phyloP scores from a whole-genome alignment of 2,113 vertebrate genomes.

The Leptosomus discolor region DNA sequence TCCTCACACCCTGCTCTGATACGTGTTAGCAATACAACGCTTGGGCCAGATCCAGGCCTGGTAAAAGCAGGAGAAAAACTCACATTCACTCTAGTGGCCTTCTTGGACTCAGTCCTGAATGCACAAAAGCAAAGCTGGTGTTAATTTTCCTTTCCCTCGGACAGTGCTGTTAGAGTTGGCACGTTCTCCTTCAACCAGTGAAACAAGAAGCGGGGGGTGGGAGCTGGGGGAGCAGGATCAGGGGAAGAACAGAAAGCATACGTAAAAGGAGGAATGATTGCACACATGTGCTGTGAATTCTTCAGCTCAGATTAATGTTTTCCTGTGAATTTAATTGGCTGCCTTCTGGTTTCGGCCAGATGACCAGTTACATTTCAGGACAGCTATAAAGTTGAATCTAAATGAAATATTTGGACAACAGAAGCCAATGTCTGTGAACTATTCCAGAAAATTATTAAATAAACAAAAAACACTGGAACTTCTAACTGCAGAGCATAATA shows the following conservation, averaged over 20 bases:
- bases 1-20: background rate
- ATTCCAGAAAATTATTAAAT: constrained; percentile 53
- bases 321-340: constrained; percentile 64
- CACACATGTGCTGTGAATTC: constrained; percentile 54
- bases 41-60: background rate
- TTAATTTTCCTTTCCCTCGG: constrained; percentile 34
- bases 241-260: constrained; percentile 41
- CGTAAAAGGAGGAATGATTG: constrained; percentile 42
- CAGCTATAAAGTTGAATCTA: constrained; percentile 46
- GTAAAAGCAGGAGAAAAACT: constrained; percentile 1
- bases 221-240: constrained; percentile 21
- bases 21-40: background rate
- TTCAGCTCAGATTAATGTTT: constrained; percentile 68
- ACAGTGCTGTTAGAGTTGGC: constrained; percentile 46
- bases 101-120: background rate
- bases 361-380: constrained; percentile 46
- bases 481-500: background rate
- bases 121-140: constrained; percentile 37
- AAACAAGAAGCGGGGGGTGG: background rate
- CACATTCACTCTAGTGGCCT: background rate
- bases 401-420: constrained; percentile 40
- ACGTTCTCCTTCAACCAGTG: background rate
- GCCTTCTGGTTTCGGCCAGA: constrained; percentile 39
- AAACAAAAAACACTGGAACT: constrained; percentile 38
- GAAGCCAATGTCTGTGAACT: constrained; percentile 37